These are phyloP conservation scores for Eremophila alpestris DNA, from an alignment of 2,797 vertebrate species.

Conservation along the genomic window DNA sequence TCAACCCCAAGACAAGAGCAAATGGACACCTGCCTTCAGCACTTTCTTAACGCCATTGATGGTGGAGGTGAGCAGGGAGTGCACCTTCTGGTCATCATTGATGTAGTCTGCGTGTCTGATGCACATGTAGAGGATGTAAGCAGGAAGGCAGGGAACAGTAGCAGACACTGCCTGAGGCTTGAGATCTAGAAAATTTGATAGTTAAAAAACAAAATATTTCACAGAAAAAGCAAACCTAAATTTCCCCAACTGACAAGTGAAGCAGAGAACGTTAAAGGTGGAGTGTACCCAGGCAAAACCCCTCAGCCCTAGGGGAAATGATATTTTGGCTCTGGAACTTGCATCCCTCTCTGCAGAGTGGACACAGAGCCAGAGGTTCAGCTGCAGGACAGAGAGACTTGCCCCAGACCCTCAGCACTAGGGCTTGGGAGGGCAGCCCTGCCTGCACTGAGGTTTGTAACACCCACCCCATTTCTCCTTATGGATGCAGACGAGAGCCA, in stretches of 20 bases:
- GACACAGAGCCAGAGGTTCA: neutral
- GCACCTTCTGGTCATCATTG: slow-evolving; percentile 92
- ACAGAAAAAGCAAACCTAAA: neutral
- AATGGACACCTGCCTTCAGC: slow-evolving; percentile 81
- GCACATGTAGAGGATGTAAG: slow-evolving; percentile 97
- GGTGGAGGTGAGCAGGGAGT: slow-evolving; percentile 90
- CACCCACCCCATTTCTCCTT: neutral
- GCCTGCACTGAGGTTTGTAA: neutral
- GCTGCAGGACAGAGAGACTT: neutral
- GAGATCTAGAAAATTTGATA: slow-evolving; percentile 79
- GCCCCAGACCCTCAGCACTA: neutral
- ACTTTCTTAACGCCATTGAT: slow-evolving; percentile 94
- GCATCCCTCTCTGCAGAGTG: rapidly evolving
- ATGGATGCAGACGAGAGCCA: neutral
- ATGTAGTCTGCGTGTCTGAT: slow-evolving; percentile 91
- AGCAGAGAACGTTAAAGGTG: neutral
- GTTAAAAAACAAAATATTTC: neutral
- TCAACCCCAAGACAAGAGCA: neutral
- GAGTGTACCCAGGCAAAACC: neutral
- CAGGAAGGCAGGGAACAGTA: slow-evolving; percentile 92
- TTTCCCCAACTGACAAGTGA: neutral
- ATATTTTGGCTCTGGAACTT: neutral
- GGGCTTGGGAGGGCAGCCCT: neutral
- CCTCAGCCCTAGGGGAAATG: neutral
- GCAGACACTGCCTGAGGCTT: slow-evolving; percentile 81